These are phyloP conservation scores for Physella acuta DNA, from an alignment of 1,140 invertebrate species.

Conservation along the genomic window DNA sequence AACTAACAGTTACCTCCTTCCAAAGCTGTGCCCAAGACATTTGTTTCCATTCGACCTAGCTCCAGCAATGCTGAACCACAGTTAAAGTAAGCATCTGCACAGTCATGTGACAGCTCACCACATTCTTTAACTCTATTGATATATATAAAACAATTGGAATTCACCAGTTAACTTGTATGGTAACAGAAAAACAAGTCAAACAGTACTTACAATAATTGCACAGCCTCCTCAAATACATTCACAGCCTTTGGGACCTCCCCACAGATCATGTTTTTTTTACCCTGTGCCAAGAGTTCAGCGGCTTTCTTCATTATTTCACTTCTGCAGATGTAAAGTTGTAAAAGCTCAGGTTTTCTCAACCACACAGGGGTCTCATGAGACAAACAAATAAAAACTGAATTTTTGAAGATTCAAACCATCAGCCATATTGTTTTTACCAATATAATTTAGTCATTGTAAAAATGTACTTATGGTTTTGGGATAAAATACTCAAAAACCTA, in stretches of 20 bases:
- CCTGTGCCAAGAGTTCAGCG: slow-evolving; percentile 67
- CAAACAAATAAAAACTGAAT: too few relatives aligned
- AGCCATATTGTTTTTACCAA: too few relatives aligned
- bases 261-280: slow-evolving; percentile 77
- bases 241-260: slow-evolving; percentile 78
- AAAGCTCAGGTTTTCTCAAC: too few relatives aligned
- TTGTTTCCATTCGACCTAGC: slow-evolving; percentile 76
- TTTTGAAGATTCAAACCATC: too few relatives aligned
- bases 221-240: slow-evolving; percentile 74
- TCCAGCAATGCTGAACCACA: slow-evolving; percentile 81
- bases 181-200: too few relatives aligned
- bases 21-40: slow-evolving; percentile 75
- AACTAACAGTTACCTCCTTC: slow-evolving; percentile 62
- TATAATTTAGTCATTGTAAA: too few relatives aligned
- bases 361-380: too few relatives aligned
- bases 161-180: too few relatives aligned
- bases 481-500: too few relatives aligned
- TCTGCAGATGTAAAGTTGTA: slow-evolving; percentile 35
- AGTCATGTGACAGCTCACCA: slow-evolving; percentile 76
- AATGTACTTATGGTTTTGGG: too few relatives aligned
- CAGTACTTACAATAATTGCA: slow-evolving; percentile 66
- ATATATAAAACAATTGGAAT: neutral
- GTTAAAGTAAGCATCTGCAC: slow-evolving; percentile 79
- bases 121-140: slow-evolving; percentile 59
- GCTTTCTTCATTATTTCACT: slow-evolving; percentile 51